Conservation (phyloP, 2,797 vertebrate genomes). For the Paedocypris micromegethes region DNA sequence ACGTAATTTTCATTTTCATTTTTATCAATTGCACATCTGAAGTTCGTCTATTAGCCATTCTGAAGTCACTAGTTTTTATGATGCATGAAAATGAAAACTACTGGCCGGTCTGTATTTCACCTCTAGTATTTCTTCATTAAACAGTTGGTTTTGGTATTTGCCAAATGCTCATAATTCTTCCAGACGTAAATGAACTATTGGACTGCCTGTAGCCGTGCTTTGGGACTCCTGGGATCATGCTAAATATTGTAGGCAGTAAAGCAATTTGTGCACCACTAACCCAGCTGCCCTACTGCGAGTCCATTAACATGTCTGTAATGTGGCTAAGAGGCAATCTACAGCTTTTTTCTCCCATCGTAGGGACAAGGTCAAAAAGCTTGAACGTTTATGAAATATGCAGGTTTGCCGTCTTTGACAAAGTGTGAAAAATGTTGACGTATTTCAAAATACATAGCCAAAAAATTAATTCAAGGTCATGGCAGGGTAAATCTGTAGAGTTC, state of each 20-base stretch:
- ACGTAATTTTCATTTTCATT: too few relatives aligned
- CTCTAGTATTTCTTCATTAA: conserved; percentile 5
- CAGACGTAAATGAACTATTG: conserved; percentile 36
- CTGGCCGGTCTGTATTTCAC: conserved; percentile 14
- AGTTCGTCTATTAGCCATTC: too few relatives aligned
- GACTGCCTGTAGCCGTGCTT: conserved; percentile 11
- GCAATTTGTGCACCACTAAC: conserved; percentile 38
- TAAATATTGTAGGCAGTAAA: conserved; percentile 26
- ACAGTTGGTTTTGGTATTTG: conserved; percentile 15
- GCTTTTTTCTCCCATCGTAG: conserved; percentile 22
- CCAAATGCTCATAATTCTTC: conserved; percentile 34
- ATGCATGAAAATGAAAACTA: conserved; percentile 14
- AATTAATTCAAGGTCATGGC: conserved; percentile 12
- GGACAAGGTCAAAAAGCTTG: conserved; percentile 12
- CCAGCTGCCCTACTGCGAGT: conserved; percentile 7
- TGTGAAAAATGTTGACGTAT: conserved; percentile 1
- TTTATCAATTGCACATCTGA: too few relatives aligned
- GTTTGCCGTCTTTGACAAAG: conserved; percentile 12
- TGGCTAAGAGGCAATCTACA: conserved; percentile 33
- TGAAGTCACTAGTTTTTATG: not conserved
- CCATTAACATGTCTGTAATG: conserved; percentile 36
- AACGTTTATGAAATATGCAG: conserved; percentile 8
- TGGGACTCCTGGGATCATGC: conserved; percentile 20
- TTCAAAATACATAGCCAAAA: conserved; percentile 8
- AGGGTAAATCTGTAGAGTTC: too few relatives aligned